These are phyloP conservation scores for Mastomys coucha DNA, from an alignment of 2,113 vertebrate genomes.

Conservation along the genomic window DNA sequence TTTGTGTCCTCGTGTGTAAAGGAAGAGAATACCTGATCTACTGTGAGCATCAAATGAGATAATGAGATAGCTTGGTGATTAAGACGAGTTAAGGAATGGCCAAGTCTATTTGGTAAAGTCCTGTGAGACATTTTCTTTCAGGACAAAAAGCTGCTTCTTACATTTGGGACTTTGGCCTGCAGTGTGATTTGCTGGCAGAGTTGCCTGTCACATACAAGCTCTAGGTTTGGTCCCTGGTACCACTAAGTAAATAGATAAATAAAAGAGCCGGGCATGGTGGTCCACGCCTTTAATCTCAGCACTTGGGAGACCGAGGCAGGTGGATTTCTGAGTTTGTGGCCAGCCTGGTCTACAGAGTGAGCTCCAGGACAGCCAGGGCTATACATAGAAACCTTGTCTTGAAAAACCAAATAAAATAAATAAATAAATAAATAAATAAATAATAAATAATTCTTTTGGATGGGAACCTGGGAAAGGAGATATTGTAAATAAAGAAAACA, in stretches of 20 bases:
- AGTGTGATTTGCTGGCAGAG: neutral
- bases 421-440: neutral
- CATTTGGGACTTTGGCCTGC: neutral
- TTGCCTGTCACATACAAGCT: neutral
- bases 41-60: neutral
- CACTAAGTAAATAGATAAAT: neutral
- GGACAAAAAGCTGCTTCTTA: neutral
- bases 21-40: neutral
- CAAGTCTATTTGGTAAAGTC: neutral
- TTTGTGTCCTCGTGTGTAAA: neutral
- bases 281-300: no score
- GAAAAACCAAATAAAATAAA: no score
- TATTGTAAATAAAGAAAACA: no score
- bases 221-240: neutral
- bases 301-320: no score
- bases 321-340: no score
- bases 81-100: neutral
- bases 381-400: no score
- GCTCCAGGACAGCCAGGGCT: no score
- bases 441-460: no score
- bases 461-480: no score
- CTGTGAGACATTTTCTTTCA: neutral
- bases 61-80: neutral
- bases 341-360: no score
- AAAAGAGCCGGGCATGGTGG: no score